phyloP scores from a whole-genome alignment of 2,113 vertebrate species.

The Notothenia coriiceps region DNA sequence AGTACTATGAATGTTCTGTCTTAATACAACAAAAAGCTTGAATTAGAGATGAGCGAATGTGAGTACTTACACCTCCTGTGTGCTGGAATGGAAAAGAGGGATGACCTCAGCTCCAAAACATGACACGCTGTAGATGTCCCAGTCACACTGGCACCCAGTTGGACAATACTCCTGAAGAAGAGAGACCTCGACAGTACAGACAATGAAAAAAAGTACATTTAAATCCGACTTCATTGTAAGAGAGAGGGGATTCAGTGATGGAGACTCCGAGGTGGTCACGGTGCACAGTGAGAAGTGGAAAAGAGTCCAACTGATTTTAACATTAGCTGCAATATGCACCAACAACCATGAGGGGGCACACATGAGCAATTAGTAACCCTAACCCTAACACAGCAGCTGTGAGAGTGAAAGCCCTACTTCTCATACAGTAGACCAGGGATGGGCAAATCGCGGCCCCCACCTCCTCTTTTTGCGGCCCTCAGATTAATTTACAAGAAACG shows the following conservation, averaged over 20 bases:
- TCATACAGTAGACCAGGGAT: too few species aligned
- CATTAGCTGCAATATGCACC: too few species aligned
- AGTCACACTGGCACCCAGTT: conserved; percentile 48
- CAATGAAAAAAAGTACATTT: neutral
- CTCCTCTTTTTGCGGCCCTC: too few species aligned
- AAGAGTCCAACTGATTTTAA: too few species aligned
- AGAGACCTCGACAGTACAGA: neutral
- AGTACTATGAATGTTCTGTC: neutral
- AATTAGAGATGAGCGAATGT: neutral
- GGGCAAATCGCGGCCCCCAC: too few species aligned
- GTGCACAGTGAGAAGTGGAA: neutral
- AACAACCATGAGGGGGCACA: too few species aligned
- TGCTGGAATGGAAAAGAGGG: conserved; percentile 56
- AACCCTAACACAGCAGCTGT: too few species aligned
- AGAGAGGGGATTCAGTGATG: neutral
- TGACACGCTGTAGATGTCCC: conserved; percentile 29
- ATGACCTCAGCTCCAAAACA: conserved; percentile 50
- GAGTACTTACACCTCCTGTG: conserved; percentile 67
- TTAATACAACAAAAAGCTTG: too few species aligned
- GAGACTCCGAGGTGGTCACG: neutral
- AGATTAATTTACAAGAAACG: too few species aligned
- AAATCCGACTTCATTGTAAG: conserved; percentile 49
- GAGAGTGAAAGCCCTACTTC: too few species aligned
- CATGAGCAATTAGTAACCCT: too few species aligned
- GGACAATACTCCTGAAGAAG: conserved; percentile 49